Evolutionary conservation across 1,140 invertebrate genomes (phyloP).

Genomic region (Drosophila lini): DNA sequence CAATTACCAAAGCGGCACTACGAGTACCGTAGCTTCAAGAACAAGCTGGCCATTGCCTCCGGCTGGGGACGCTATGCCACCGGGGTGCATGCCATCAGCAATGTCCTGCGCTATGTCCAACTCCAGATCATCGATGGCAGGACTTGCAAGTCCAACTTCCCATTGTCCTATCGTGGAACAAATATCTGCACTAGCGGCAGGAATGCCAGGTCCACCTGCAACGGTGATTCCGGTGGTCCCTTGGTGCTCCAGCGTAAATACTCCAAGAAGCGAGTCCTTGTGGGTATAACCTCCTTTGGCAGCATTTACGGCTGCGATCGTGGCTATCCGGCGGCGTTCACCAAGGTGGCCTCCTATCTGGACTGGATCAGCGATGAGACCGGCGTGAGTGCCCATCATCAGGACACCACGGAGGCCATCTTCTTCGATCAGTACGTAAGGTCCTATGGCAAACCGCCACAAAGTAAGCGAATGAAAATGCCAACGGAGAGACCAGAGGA

Average conservation of each 20-base stretch:
- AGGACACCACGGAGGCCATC: slow-evolving; percentile 71
- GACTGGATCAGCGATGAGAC: slow-evolving; percentile 85
- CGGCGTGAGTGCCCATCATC: slow-evolving; percentile 67
- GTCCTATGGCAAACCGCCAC: slow-evolving; percentile 53
- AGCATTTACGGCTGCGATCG: slow-evolving; percentile 85
- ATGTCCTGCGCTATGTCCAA: slow-evolving; percentile 84
- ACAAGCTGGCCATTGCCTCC: slow-evolving; percentile 83
- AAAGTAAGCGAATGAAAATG: slow-evolving; percentile 41
- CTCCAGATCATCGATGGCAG: slow-evolving; percentile 86
- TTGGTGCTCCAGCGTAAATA: slow-evolving; percentile 78
- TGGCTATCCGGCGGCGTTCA: slow-evolving; percentile 86
- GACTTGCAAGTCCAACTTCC: slow-evolving; percentile 86
- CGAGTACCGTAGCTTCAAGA: slow-evolving; percentile 81
- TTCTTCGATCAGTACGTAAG: slow-evolving; percentile 71
- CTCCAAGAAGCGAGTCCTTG: slow-evolving; percentile 74
- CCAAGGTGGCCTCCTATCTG: slow-evolving; percentile 86
- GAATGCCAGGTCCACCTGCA: slow-evolving; percentile 81
- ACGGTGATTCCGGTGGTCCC: slow-evolving; percentile 85
- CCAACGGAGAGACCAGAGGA: slow-evolving; percentile 25
- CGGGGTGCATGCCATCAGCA: slow-evolving; percentile 80
- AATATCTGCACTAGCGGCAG: slow-evolving; percentile 85
- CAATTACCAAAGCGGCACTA: slow-evolving; percentile 84
- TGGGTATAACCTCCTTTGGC: slow-evolving; percentile 86
- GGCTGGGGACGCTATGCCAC: slow-evolving; percentile 85
- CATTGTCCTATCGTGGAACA: slow-evolving; percentile 85